A percentile compares a stretch with the other conserved stretches of the same genome.
These are phyloP conservation scores for Engraulis encrasicolus DNA, from an alignment of 2,113 vertebrate species.

Conservation along the genomic window DNA sequence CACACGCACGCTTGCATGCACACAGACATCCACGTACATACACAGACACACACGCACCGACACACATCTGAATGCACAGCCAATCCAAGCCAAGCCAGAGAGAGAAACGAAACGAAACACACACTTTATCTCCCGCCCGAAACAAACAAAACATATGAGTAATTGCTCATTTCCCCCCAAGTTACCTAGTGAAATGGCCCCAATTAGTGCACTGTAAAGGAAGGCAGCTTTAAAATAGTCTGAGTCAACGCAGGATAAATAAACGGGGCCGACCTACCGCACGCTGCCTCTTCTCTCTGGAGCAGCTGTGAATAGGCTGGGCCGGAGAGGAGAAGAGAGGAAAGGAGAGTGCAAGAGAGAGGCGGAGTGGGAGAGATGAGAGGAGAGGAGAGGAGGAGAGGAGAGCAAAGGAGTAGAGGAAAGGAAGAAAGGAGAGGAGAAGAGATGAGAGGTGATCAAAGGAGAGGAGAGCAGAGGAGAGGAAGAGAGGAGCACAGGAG, in stretches of 20 bases:
- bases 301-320: slow-evolving; percentile 56
- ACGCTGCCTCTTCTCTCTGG: slow-evolving; percentile 58
- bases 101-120: too few relatives aligned
- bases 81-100: too few relatives aligned
- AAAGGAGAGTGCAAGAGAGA: too few relatives aligned
- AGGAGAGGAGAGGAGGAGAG: too few relatives aligned
- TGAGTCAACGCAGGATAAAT: slow-evolving; percentile 72
- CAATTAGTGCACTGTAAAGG: slow-evolving; percentile 79
- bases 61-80: too few relatives aligned
- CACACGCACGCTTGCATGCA: slow-evolving; percentile 36
- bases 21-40: slow-evolving; percentile 46
- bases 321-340: too few relatives aligned
- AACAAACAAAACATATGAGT: slow-evolving; percentile 76
- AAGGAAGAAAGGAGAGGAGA: too few relatives aligned
- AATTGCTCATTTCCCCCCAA: slow-evolving; percentile 82
- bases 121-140: slow-evolving; percentile 54
- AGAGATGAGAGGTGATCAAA: too few relatives aligned
- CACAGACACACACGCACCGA: slow-evolving; percentile 34
- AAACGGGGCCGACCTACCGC: slow-evolving; percentile 75
- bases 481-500: neutral
- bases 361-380: too few relatives aligned
- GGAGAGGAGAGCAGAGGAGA: too few relatives aligned
- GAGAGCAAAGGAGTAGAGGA: too few relatives aligned
- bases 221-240: slow-evolving; percentile 78
- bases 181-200: slow-evolving; percentile 78